Evolutionary conservation across 2,113 vertebrate species (phyloP).

Genomic region (Clinocottus analis): DNA sequence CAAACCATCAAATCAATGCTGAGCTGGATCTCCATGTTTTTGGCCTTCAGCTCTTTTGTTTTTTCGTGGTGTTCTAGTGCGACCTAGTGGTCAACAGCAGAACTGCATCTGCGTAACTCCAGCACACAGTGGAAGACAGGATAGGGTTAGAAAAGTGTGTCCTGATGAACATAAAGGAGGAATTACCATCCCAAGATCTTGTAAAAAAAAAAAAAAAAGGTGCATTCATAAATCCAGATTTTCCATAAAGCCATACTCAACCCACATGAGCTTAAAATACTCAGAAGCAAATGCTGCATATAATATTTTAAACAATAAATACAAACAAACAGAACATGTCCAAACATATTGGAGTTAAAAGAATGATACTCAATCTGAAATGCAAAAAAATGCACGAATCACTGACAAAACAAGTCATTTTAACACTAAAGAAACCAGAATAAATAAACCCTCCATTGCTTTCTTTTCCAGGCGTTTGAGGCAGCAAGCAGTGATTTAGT

Average conservation of each 20-base stretch:
- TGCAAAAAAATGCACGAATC: neutral
- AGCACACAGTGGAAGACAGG: neutral
- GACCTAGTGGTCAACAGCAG: slow-evolving; percentile 35
- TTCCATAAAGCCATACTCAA: neutral
- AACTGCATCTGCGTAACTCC: slow-evolving; percentile 20
- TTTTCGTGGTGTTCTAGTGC: slow-evolving; percentile 58
- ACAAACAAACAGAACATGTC: neutral
- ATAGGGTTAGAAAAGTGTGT: neutral
- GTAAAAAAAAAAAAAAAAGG: neutral
- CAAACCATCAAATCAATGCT: slow-evolving; percentile 9
- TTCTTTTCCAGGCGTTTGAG: neutral
- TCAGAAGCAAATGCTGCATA: neutral
- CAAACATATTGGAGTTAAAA: neutral
- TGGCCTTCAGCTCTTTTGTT: neutral
- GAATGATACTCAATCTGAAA: neutral
- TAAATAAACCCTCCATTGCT: neutral
- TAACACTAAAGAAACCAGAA: neutral
- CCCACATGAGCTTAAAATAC: neutral
- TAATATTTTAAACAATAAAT: neutral
- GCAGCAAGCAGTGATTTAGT: neutral
- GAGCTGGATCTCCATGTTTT: neutral
- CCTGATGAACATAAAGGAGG: neutral
- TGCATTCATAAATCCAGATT: neutral
- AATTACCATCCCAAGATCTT: neutral
- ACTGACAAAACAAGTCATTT: neutral